phyloP scores from a whole-genome alignment of 23 tunicate species.

The Trididemnum nubilum region DNA sequence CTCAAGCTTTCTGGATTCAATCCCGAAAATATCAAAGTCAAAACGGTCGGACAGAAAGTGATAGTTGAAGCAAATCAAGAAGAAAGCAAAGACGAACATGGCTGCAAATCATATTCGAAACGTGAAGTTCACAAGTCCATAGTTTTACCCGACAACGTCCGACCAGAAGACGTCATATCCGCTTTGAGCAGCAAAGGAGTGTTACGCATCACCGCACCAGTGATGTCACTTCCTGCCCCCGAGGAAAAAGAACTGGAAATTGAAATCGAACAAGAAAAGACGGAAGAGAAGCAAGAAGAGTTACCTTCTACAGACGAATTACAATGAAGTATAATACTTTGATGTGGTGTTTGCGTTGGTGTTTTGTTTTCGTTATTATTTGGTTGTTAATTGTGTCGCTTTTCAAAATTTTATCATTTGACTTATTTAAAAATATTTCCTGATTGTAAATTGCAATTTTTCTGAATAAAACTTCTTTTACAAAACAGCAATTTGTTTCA shows the following conservation, averaged over 20 bases:
- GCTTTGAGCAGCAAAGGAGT: slow-evolving; percentile 31
- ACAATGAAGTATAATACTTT: not conserved
- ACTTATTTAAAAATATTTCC: no score
- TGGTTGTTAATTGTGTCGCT: no score
- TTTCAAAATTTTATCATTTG: no score
- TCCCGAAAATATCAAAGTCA: slow-evolving; percentile 36
- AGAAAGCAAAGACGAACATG: slow-evolving; percentile 28
- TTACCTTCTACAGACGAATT: not conserved
- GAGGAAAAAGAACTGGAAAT: slow-evolving; percentile 33
- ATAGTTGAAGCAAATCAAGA: slow-evolving; percentile 45
- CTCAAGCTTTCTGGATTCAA: slow-evolving; percentile 24
- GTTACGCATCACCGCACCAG: slow-evolving; percentile 66
- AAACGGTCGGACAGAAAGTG: slow-evolving; percentile 49
- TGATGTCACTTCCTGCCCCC: slow-evolving; percentile 23
- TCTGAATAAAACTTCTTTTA: no score
- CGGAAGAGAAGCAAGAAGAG: not conserved
- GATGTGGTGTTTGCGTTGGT: not conserved
- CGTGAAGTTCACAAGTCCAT: slow-evolving; percentile 45
- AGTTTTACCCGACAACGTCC: slow-evolving; percentile 50
- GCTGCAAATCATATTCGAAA: slow-evolving; percentile 17
- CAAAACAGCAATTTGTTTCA: no score
- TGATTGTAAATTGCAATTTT: no score
- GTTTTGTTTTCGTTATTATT: not conserved
- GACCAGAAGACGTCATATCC: slow-evolving; percentile 51
- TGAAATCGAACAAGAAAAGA: not conserved